Conservation (phyloP, 1,140 invertebrate species). For the Trichonephila clavipes region DNA sequence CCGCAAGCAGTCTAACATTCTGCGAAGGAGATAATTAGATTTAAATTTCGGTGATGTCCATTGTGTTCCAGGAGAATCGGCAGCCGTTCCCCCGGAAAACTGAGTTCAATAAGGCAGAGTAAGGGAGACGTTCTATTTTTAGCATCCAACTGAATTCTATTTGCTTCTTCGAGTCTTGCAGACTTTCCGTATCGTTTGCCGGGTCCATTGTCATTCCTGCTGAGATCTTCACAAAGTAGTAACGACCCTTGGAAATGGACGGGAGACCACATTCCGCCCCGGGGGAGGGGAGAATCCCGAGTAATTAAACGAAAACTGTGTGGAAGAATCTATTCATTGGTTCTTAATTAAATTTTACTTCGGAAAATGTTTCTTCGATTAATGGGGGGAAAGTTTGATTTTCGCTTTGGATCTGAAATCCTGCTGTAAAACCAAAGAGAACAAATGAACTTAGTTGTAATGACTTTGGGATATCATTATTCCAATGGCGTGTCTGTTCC, state of each 20-base stretch:
- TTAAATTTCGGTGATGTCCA: background rate
- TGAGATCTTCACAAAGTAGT: slow-evolving; percentile 58
- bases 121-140: slow-evolving; percentile 44
- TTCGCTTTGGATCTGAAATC: background rate
- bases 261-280: background rate
- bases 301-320: slow-evolving; percentile 53
- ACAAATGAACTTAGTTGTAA: no score
- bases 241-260: slow-evolving; percentile 10
- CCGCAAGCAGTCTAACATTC: background rate
- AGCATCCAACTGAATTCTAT: slow-evolving; percentile 1
- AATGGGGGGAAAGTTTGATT: slow-evolving; percentile 1
- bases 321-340: slow-evolving; percentile 40
- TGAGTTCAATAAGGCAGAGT: slow-evolving; percentile 19
- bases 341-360: slow-evolving; percentile 49
- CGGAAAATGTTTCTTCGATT: background rate
- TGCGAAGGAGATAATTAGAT: background rate
- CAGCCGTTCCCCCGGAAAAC: background rate
- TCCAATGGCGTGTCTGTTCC: background rate
- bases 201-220: slow-evolving; percentile 41
- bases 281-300: background rate
- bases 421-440: no score
- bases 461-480: background rate
- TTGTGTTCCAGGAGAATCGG: background rate
- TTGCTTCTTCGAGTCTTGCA: slow-evolving; percentile 32
- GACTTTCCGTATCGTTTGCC: slow-evolving; percentile 4